phyloP scores from a whole-genome alignment of 2,113 vertebrate species.

The Hyla sarda region DNA sequence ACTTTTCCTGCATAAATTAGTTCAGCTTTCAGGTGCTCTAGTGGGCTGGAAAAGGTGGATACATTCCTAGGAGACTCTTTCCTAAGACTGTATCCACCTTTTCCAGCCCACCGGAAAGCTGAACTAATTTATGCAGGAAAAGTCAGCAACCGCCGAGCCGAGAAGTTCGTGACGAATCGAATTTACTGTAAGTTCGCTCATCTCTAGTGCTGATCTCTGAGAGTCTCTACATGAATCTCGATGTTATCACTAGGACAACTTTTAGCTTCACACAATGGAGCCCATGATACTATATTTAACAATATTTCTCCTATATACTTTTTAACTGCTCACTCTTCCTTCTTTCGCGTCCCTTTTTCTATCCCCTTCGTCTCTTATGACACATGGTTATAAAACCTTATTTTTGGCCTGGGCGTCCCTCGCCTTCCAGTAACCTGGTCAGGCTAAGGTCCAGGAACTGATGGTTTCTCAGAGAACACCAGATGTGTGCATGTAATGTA shows the following conservation, averaged over 20 bases:
- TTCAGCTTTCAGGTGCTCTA: too few relatives aligned
- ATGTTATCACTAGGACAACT: background rate
- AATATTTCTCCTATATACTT: background rate
- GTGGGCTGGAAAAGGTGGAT: too few relatives aligned
- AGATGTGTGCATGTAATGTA: slow-evolving; percentile 29
- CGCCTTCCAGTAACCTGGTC: slow-evolving; percentile 22
- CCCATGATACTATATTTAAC: background rate
- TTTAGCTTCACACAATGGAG: background rate
- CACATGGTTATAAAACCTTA: slow-evolving; percentile 29
- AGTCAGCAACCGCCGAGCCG: too few relatives aligned
- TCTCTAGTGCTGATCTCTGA: background rate
- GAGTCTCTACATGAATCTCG: background rate
- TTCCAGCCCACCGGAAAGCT: too few relatives aligned
- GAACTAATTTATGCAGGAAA: too few relatives aligned
- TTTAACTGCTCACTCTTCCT: background rate
- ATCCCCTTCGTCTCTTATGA: background rate
- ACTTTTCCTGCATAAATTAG: too few relatives aligned
- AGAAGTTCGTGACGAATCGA: too few relatives aligned
- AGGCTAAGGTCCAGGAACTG: slow-evolving; percentile 25
- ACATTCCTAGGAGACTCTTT: too few relatives aligned
- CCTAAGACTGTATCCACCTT: too few relatives aligned
- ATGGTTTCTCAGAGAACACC: slow-evolving; percentile 36
- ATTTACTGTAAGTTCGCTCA: too few relatives aligned
- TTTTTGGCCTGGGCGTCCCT: slow-evolving; percentile 4
- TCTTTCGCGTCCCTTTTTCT: background rate